Evolutionary conservation across 2,888 invertebrate species (phyloP).

Genomic region (Athalia circularis): DNA sequence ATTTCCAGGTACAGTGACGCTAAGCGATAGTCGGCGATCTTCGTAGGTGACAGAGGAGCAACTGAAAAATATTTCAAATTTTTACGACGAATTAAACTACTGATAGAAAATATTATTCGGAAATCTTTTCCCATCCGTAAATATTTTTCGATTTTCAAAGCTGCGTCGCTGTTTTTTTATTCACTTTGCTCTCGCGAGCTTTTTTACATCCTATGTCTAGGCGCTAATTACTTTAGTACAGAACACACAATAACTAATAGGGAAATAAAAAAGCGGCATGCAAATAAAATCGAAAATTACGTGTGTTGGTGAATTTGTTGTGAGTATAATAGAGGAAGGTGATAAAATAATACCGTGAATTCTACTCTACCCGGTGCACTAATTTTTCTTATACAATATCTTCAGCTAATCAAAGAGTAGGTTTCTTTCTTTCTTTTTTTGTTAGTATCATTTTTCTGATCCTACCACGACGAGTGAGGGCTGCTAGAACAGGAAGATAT

Average conservation of each 20-base stretch:
- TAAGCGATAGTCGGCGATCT: conserved; percentile 81
- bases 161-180: no score
- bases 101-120: neutral
- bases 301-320: conserved; percentile 37
- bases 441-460: conserved; percentile 39
- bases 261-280: conserved; percentile 44
- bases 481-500: conserved; percentile 54
- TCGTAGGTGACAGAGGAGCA: conserved; percentile 83
- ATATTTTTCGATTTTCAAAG: no score
- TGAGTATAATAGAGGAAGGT: conserved; percentile 36
- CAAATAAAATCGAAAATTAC: conserved; percentile 40
- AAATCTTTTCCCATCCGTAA: no score
- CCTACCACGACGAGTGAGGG: conserved; percentile 53
- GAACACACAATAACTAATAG: neutral
- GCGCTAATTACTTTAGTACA: no score
- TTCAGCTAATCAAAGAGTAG: no score
- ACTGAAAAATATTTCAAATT: conserved; percentile 76
- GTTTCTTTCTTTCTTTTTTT: no score
- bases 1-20: conserved; percentile 76
- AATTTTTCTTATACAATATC: neutral
- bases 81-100: neutral
- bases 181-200: neutral
- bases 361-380: conserved; percentile 41
- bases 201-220: no score
- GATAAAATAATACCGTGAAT: conserved; percentile 18